Evolutionary conservation across 1,140 invertebrate genomes (phyloP), one percentile per base, ranked within the genome.

Genomic region (Lerema accius): DNA sequence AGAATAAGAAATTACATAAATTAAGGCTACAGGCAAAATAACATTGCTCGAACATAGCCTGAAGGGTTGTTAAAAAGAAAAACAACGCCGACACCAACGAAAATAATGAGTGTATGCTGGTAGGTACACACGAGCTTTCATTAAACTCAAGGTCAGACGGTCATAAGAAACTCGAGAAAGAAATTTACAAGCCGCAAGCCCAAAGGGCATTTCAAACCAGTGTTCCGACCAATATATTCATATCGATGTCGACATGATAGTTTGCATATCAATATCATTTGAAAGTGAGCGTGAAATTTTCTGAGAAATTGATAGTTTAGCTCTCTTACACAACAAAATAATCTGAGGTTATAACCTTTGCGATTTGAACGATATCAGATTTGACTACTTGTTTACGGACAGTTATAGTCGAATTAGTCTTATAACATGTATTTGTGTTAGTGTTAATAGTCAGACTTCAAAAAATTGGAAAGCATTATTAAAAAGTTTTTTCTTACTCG

Each of bases 101-200:
- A 7, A 32, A 9, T 32, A 32, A 4, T 32, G 28, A 32, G 4
- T 4, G 7, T 32, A 3, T 23, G 19, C 19, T 5, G 2, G 2
- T 23, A 23, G 19, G 19, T 40, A 10, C 13, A 13, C 40, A 37
- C 32, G 37, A 40, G 37, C 51, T 35, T 35, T 55, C 23, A 19
- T 55, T 37, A 42, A 55, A 55, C 51, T 15, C 51, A 55, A 55
- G 51, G 51, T 26, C 39, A 55, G 37, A 32, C 39, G 51, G 51
- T 55, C 39, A 16, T 1, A 43, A 43, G 51, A 55, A 55, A 55
- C 39, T 17, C 11, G 39, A 55, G 39, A 55, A 56, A 56, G 51
- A 56, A 56, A 56, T 55, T 42, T 43, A 43, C 39, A 3, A 43
- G 51, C 51, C 39, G 4, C 51, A 43, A 19, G 51, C 37, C 51